Evolutionary conservation across 2,888 invertebrate species (phyloP).

Genomic region (Lepetodrilus schrolli): DNA sequence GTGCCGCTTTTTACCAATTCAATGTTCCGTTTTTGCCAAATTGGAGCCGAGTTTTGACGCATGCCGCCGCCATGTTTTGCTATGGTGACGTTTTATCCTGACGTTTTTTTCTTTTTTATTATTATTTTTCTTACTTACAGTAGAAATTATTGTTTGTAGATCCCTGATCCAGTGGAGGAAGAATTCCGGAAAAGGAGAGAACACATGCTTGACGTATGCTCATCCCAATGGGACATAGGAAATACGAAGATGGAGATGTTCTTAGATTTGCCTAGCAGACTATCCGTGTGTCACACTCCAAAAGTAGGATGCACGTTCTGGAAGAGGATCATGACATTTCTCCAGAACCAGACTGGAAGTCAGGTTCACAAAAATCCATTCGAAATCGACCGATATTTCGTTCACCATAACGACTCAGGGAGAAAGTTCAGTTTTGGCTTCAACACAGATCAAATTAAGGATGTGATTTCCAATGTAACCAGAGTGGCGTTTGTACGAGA

Average conservation of each 20-base stretch:
- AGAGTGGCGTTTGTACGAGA: not conserved
- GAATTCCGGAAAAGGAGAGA: no score
- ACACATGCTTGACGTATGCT: no score
- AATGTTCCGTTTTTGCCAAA: no score
- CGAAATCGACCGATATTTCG: not conserved
- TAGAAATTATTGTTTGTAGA: no score
- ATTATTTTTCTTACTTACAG: no score
- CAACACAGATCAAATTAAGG: not conserved
- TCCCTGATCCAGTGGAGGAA: no score
- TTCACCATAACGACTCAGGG: not conserved
- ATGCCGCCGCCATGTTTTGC: no score
- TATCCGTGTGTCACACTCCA: not conserved
- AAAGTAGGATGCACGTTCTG: constrained; percentile 22
- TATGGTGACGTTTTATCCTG: no score
- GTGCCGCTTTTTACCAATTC: no score
- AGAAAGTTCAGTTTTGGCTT: not conserved
- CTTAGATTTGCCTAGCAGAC: not conserved
- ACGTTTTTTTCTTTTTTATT: no score
- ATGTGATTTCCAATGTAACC: not conserved
- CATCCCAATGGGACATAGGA: no score
- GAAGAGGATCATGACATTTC: constrained; percentile 8
- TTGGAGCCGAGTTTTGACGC: no score
- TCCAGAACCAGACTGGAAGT: not conserved
- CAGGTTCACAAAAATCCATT: not conserved
- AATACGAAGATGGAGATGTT: not conserved